Base-by-base conservation (phyloP, 1,140 invertebrate genomes). In the Leptinotarsa defecta region DNA sequence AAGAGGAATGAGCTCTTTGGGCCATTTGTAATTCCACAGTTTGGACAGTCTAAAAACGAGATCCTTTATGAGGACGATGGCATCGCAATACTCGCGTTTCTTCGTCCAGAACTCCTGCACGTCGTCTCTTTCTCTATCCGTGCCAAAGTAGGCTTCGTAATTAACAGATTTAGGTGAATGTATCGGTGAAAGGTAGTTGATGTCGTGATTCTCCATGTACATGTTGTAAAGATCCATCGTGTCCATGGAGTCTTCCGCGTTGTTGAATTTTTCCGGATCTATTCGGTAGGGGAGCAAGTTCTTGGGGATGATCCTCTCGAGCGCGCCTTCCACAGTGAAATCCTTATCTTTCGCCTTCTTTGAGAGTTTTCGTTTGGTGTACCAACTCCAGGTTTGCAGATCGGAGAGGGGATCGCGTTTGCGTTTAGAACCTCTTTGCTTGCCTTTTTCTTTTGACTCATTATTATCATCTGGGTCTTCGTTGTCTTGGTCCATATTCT, bases 371-470 rank as follows among this genome's bases (percentile, higher is more conserved):
- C 92, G 86, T 84, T 92, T 93, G 74, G 88, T 92, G 78, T 92
- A 92, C 90, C 92, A 92, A 24, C 91, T 91, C 90, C 92, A 92
- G 77, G 91, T 90, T 77, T 93, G 89, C 13, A 93, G 84, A 74
- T 92, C 89, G 43, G 88, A 91, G 2, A 93, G 82, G 17, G 91
- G 90, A 83, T 91, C 93, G 13, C 90, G 87, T 85, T 91, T 88
- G 48, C 92, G 86, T 76, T 91, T 88, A 19, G 88, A 90, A 79
- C 81, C 79, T 76, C 75, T 82, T 19, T 49, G 89, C 88, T 8
- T 87, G 81, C 81, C 90, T 91, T 75, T 68, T 74, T 86, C 48
- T 64, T 74, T 85, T 85, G 22, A 86, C 85, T 78, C 86, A 86
- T 4, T 77, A 76, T 86, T 81, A 13, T 78, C 71, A 62, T 76